Evolutionary conservation across 2,113 vertebrate genomes (phyloP).

Genomic region (Notothenia rossii): DNA sequence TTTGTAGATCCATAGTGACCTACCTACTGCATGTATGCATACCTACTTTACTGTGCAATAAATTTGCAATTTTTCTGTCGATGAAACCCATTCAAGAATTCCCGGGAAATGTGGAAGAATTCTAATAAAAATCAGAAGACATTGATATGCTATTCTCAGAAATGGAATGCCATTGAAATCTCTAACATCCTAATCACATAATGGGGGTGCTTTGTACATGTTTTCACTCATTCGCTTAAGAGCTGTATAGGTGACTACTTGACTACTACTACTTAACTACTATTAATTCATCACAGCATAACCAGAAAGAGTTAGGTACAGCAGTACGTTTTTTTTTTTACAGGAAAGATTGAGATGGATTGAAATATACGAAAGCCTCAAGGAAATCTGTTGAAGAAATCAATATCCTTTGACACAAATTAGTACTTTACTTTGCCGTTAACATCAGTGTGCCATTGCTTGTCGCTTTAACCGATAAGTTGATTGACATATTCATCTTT

Average conservation of each 20-base stretch:
- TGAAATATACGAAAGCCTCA: background rate
- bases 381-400: conserved; percentile 16
- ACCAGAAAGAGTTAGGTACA: background rate
- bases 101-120: background rate
- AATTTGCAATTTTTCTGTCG: background rate
- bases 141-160: too few relatives aligned
- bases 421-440: background rate
- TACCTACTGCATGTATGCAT: background rate
- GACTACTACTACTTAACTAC: too few relatives aligned
- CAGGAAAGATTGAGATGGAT: background rate
- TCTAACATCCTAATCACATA: background rate
- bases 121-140: background rate
- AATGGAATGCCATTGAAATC: too few relatives aligned
- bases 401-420: background rate
- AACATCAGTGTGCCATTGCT: background rate
- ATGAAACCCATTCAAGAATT: background rate
- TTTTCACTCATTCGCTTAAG: conserved; percentile 23
- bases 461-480: background rate
- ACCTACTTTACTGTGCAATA: background rate
- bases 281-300: background rate
- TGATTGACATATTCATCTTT: background rate
- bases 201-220: background rate
- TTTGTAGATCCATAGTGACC: background rate
- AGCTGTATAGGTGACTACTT: conserved; percentile 10
- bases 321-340: conserved; percentile 27